These are phyloP conservation scores for Globia sparganii DNA, from an alignment of 2,888 invertebrate species.

Conservation along the genomic window DNA sequence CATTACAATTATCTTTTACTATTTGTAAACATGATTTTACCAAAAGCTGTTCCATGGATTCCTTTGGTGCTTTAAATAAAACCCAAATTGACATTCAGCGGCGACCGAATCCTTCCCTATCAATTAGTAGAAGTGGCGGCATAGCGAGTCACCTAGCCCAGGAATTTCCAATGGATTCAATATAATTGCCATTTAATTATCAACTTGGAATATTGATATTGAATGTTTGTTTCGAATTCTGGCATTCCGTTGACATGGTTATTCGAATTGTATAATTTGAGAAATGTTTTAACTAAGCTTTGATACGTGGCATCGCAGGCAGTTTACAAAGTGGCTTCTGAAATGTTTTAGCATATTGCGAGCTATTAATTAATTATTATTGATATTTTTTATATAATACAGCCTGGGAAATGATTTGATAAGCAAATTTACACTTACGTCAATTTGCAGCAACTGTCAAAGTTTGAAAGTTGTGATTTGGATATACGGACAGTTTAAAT, in stretches of 20 bases:
- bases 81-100: not conserved
- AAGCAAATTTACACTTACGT: not conserved
- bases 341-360: not conserved
- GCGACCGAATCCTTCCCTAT: constrained; percentile 34
- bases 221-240: constrained; percentile 44
- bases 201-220: constrained; percentile 47
- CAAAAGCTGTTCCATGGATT: not conserved
- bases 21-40: not conserved
- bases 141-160: constrained; percentile 53
- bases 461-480: not conserved
- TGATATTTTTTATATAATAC: not conserved
- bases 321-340: not conserved
- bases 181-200: constrained; percentile 67
- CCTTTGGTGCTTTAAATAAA: not conserved
- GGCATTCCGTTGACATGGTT: constrained; percentile 24
- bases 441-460: not conserved
- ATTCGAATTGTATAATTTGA: constrained; percentile 32
- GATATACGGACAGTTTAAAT: not conserved
- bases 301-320: not conserved
- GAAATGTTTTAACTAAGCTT: constrained; percentile 33
- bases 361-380: not conserved
- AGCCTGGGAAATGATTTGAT: not conserved
- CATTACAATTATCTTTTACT: too few relatives aligned
- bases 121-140: constrained; percentile 46
- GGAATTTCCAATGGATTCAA: constrained; percentile 67